phyloP scores from a whole-genome alignment of 2,797 vertebrate genomes.

The Merluccius polli region DNA sequence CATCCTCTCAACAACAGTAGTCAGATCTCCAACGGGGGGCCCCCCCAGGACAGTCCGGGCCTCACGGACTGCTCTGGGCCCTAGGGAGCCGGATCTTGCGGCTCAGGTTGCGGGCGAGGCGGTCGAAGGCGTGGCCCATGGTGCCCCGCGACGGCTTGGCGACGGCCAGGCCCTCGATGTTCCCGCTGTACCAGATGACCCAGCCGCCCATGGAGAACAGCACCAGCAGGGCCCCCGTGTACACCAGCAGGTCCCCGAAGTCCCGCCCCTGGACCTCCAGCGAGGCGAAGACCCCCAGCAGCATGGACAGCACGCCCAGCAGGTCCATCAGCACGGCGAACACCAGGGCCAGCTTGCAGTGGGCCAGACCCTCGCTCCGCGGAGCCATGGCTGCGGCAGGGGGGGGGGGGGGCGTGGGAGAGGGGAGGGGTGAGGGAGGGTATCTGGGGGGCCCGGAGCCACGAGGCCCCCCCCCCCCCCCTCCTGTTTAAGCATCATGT shows the following conservation, averaged over 20 bases:
- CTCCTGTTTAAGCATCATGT: too few relatives aligned
- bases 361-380: slow-evolving; percentile 69
- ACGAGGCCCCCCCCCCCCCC: too few relatives aligned
- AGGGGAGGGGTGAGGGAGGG: too few relatives aligned
- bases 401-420: too few relatives aligned
- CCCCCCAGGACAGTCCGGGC: neutral
- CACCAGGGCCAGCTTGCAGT: slow-evolving; percentile 79
- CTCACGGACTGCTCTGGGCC: slow-evolving; percentile 53
- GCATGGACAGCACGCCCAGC: slow-evolving; percentile 72
- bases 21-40: neutral
- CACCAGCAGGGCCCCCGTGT: slow-evolving; percentile 81
- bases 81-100: slow-evolving; percentile 63
- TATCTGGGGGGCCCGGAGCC: too few relatives aligned
- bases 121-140: slow-evolving; percentile 73
- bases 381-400: slow-evolving; percentile 50
- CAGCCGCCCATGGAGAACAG: slow-evolving; percentile 83
- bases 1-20: neutral
- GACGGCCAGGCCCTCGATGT: slow-evolving; percentile 82
- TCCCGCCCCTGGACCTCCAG: slow-evolving; percentile 79
- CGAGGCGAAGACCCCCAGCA: slow-evolving; percentile 82
- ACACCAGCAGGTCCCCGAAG: slow-evolving; percentile 87
- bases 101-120: slow-evolving; percentile 78
- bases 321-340: slow-evolving; percentile 83
- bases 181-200: slow-evolving; percentile 93
- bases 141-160: slow-evolving; percentile 67